Evolutionary conservation across 2,113 vertebrate genomes (phyloP).

Genomic region (Entelurus aequoreus): DNA sequence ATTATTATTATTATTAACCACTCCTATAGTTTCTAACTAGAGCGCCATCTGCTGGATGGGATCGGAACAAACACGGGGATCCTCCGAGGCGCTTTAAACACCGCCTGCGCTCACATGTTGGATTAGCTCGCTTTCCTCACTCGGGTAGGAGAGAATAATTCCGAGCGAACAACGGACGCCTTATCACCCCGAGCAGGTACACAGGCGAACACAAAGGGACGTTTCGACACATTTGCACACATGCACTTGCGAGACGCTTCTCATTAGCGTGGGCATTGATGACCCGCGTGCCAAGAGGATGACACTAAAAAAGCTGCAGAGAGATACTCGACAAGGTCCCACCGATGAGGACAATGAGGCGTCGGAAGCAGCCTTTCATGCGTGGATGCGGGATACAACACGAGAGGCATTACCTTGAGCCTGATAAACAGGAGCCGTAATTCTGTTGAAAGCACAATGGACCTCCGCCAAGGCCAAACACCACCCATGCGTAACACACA

Average conservation of each 20-base stretch:
- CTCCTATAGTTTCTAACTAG: conserved; percentile 16
- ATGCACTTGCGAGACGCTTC: background rate
- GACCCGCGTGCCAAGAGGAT: conserved; percentile 22
- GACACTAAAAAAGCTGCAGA: background rate
- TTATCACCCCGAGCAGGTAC: conserved; percentile 60
- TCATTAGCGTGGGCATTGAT: conserved; percentile 24
- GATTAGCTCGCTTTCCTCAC: conserved; percentile 52
- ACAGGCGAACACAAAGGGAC: conserved; percentile 46
- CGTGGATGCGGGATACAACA: conserved; percentile 5
- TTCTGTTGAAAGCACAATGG: conserved; percentile 11
- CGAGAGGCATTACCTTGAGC: conserved; percentile 24
- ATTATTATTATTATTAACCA: too few species aligned
- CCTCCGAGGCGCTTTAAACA: background rate
- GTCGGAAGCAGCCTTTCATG: background rate
- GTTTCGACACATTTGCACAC: conserved; percentile 13
- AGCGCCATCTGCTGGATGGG: too few species aligned
- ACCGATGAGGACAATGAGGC: background rate
- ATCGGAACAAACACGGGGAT: too few species aligned
- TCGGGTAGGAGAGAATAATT: conserved; percentile 47
- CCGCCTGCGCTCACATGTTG: conserved; percentile 21
- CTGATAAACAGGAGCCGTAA: conserved; percentile 10
- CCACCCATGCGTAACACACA: background rate
- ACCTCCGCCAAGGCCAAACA: background rate
- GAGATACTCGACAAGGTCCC: conserved; percentile 4
- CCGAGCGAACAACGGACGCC: conserved; percentile 52